Percentiles rank a stretch among this genome's conserved stretches.
phyloP scores from a whole-genome alignment of 2,113 vertebrate genomes.

The Mungos mungo region DNA sequence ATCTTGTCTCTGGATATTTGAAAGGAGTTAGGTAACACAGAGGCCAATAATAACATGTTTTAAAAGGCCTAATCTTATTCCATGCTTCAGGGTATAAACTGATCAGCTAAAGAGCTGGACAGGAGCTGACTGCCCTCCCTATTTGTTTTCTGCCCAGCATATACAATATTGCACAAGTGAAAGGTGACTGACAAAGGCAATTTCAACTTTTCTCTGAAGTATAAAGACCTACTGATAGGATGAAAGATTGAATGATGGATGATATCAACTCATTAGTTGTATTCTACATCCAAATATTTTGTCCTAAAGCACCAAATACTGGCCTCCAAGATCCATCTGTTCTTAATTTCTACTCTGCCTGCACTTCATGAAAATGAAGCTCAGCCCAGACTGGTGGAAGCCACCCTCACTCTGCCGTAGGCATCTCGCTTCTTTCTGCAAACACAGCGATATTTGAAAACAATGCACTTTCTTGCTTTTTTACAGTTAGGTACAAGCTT shows the following conservation, averaged over 20 bases:
- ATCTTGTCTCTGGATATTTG: conserved; percentile 47
- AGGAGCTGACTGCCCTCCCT: background rate
- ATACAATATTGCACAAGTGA: background rate
- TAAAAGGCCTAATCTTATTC: conserved; percentile 21
- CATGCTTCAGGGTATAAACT: conserved; percentile 19
- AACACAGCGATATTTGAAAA: background rate
- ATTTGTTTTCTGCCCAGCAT: background rate
- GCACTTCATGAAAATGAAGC: background rate
- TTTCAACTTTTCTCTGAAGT: conserved; percentile 22
- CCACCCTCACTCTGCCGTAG: background rate
- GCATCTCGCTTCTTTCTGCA: background rate
- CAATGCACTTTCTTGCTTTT: background rate
- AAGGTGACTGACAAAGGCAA: background rate
- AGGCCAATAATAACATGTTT: conserved; percentile 56
- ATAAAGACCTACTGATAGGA: background rate
- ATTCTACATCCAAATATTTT: background rate
- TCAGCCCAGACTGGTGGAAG: background rate
- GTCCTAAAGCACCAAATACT: background rate
- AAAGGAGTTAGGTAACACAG: background rate
- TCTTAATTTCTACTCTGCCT: background rate
- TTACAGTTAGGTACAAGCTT: background rate
- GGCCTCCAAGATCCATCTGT: background rate
- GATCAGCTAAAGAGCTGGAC: background rate
- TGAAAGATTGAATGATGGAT: background rate
- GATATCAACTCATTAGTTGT: background rate